phyloP scores from a whole-genome alignment of 2,888 invertebrate species.

The Calliopum simillimum region DNA sequence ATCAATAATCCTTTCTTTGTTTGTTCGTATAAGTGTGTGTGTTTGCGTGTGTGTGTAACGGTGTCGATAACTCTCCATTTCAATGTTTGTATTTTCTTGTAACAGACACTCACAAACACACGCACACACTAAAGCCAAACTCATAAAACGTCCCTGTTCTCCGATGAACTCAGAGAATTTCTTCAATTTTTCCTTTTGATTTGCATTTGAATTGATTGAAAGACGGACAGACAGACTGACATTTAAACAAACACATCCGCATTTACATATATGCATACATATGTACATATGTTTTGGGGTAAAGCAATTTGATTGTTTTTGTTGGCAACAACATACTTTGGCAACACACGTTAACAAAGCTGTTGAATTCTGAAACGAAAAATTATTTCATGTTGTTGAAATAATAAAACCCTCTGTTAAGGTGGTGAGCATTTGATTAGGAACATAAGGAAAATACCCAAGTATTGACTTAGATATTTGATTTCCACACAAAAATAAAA shows the following conservation, averaged over 20 bases:
- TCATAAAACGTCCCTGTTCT: no score
- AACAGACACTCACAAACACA: no score
- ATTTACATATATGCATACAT: no score
- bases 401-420: slow-evolving; percentile 3
- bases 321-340: neutral
- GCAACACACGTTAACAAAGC: neutral
- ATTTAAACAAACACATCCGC: neutral
- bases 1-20: slow-evolving; percentile 43
- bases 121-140: no score
- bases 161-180: no score
- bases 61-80: no score
- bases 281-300: no score
- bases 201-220: slow-evolving; percentile 31
- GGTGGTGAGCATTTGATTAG: neutral
- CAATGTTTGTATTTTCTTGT: no score
- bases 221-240: neutral
- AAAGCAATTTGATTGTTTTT: neutral
- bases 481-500: no score
- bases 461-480: no score
- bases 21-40: slow-evolving; percentile 2
- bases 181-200: neutral
- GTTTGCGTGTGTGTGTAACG: neutral
- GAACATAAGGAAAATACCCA: no score
- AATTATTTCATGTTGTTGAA: neutral
- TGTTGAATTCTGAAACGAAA: neutral